These are phyloP conservation scores for Aculops lycopersici DNA, from an alignment of 1,140 invertebrate species.

Conservation along the genomic window DNA sequence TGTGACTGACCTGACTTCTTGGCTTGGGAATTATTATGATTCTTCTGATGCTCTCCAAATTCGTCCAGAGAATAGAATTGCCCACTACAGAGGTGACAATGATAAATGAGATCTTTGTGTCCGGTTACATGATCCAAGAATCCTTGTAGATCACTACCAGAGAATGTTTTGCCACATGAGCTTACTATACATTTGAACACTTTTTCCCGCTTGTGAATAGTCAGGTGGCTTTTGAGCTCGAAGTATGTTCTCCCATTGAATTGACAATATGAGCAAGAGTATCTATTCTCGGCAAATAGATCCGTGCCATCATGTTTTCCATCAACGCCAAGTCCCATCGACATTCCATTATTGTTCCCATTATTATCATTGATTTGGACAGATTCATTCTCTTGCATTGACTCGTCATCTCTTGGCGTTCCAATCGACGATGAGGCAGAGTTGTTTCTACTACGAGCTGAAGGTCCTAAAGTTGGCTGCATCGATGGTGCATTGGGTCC, in stretches of 20 bases:
- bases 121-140: conserved; percentile 26
- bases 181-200: conserved; percentile 31
- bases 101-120: conserved; percentile 24
- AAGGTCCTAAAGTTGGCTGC: neutral
- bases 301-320: too few relatives aligned
- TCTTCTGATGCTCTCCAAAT: conserved; percentile 23
- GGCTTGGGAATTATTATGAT: neutral
- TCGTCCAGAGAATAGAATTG: conserved; percentile 25
- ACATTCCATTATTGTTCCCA: too few relatives aligned
- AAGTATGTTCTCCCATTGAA: conserved; percentile 19
- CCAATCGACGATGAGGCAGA: neutral
- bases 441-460: neutral
- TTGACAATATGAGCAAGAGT: conserved; percentile 23
- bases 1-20: neutral
- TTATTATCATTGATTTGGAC: neutral
- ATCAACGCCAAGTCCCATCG: too few relatives aligned
- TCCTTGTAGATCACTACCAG: conserved; percentile 21
- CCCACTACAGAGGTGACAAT: conserved; percentile 27
- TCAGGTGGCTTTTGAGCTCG: conserved; percentile 22
- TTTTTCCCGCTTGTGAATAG: conserved; percentile 21
- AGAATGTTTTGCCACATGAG: conserved; percentile 24
- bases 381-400: neutral
- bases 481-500: conserved; percentile 2
- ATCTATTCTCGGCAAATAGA: conserved; percentile 19
- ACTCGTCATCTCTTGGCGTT: neutral